Evolutionary conservation across 2,113 vertebrate species (phyloP), one percentile per base, ranked within the genome.

Genomic region (Neotragus pygmaeus): DNA sequence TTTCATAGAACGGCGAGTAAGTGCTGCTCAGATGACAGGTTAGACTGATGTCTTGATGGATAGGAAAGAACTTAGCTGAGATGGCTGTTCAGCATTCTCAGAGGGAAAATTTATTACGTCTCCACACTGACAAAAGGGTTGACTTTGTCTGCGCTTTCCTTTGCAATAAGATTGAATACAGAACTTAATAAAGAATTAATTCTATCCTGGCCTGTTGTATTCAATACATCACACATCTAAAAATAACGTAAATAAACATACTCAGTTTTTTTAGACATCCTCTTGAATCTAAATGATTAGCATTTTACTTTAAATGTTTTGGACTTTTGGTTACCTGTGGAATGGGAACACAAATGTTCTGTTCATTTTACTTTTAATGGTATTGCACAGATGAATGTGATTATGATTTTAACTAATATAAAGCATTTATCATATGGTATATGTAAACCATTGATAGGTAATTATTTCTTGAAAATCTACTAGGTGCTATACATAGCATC

Each of bases 1-100:
- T 21, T 98, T 45, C 39, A 92, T 6, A 1, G 33, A 45, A 51
- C 55, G 90, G 90, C 39, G 96, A 77, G 16, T 53, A 88, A 93
- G 51, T 83, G 60, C 0, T 0, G 39, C 85, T 91, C n/a, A 43
- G 13, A 57, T 89, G 97, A 97, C 94, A 98, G 95, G 93, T 91
- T 39, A 95, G 96, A 93, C 1, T 91, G 88, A 88, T 94, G 80
- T 80, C 82, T 0, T 1, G n/a, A 47, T 93, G 27, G 51, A 60
- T 82, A 97, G 98, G 53, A 57, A 53, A 93, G 81, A 90, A 81
- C 49, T 97, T 93, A 91, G 93, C 96, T 94, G 90, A 96, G 96
- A 90, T 17, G 94, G 75, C 88, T 97, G 19, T 95, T 97, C 60
- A 96, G 78, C 51, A 89, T 21, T 94, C 64, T 77, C 49, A 33